phyloP scores from a whole-genome alignment of 2,113 vertebrate genomes.

The Sciurus niger region DNA sequence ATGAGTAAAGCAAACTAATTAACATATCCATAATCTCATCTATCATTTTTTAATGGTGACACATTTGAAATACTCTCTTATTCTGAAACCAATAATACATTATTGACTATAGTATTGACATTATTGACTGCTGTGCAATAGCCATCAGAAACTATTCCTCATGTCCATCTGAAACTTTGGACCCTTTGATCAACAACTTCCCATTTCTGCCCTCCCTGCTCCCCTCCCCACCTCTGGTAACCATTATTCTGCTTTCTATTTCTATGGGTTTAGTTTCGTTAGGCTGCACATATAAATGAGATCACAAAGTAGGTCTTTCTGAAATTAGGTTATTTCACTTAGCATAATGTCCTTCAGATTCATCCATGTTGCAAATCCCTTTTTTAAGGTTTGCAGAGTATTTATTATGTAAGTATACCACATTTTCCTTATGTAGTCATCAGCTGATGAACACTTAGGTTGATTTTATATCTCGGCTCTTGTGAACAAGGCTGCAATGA shows the following conservation, averaged over 20 bases:
- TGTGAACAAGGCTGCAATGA: neutral
- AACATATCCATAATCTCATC: neutral
- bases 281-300: neutral
- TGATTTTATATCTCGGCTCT: neutral
- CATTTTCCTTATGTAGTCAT: neutral
- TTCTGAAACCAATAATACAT: neutral
- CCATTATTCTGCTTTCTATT: neutral
- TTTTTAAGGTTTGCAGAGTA: neutral
- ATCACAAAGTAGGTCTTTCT: neutral
- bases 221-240: neutral
- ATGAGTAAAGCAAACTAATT: neutral
- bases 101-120: neutral
- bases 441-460: neutral
- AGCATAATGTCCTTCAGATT: neutral
- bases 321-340: neutral
- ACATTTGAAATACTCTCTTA: neutral
- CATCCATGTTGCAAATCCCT: neutral
- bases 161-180: neutral
- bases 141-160: neutral
- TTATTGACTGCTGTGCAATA: neutral
- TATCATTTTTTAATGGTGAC: neutral
- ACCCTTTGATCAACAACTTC: neutral
- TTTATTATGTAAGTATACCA: neutral
- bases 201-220: neutral
- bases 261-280: neutral